Evolutionary conservation across 2,113 vertebrate genomes (phyloP), one percentile per base, ranked within the genome.

Genomic region (Passer domesticus): DNA sequence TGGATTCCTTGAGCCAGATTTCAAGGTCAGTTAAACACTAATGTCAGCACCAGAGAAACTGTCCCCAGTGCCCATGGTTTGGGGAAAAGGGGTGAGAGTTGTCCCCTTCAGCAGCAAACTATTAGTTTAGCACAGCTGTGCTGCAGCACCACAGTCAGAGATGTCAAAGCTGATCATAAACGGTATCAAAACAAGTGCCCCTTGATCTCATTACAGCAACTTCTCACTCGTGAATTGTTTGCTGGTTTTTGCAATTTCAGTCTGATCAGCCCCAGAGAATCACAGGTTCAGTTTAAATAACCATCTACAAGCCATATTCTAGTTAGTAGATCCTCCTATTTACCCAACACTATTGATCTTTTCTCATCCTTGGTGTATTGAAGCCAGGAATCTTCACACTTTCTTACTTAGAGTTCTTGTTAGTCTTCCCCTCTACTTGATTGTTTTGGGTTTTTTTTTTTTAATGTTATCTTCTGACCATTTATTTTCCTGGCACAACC

Each of bases 101-200:
- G 39, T 76, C 47, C 35, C 31, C 75, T 72, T 85, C 87, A 87
- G 87, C 87, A 92, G 39, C 13, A 93, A 44, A 70, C 68, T 39
- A 50, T 73, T 83, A 35, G 27, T 86, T 90, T 67, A 94, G 18
- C 30, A 80, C 39, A 80, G 68, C 59, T 83, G 7, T 47, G 86
- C 63, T 86, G 59, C 72, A 74, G 33, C 22, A 74, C 35, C 72
- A 74, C 59, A 77, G 78, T 22, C 6, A 23, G 63, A 85, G 53
- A 67, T 70, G 67, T 90, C 87, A 86, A 90, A 79, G 39, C 55
- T 83, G 67, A 92, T 88, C 46, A 77, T 79, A 78, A 91, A 79
- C 62, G 62, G 62, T 13, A 80, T 74, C 15, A 59, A 95, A 90
- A 83, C 52, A 90, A 91, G 56, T 16, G 33, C 8, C 12, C 27